Base-by-base conservation (phyloP, 1,140 invertebrate genomes). In the Aphaenogaster rudis region DNA sequence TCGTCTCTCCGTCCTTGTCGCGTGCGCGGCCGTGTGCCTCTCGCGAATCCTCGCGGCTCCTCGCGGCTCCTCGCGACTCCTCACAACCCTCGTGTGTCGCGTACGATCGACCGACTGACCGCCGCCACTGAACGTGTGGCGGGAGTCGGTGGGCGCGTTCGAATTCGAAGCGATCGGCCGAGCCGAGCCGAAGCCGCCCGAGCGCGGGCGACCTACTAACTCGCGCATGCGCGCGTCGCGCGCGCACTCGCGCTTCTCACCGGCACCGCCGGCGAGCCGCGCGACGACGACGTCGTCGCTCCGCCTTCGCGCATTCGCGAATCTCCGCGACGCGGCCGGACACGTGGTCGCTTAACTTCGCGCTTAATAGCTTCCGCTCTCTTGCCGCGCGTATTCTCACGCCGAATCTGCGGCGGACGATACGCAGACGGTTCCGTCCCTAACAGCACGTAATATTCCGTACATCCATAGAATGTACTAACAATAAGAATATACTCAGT, bases 21-120 rank as follows among this genome's bases (percentile, higher is more conserved):
- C 77, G 86, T 87, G 86, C 64, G 80, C 85, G 42, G 36, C 21
- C 69, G 39, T 76, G 66, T 67, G 57, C 82, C 88, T 89, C 78
- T 84, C 80, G 69, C 80, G 80, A 74, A 71, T 66, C 11, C 59
- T 48, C 76, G 76, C 76, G 76, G 57, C 54, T 78, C 57, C 84
- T 78, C 81, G 69, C 88, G 64, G 45, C 21, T 76, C 21, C 64
- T 89, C 78, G 64, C 88, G 64, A 39, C 21, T 76, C 21, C 64
- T 89, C 78, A 57, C 79, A 79, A 76, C 66, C 66, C 81, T 84
- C 88, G 89, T 89, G 28, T 57, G 86, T 71, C 88, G 89, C 88
- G 88, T 90, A 87, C 90, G 77, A 90, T 84, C 88, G 86, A 91
- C 88, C 90, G 88, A 90, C 89, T 88, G 89, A 90, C 78, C 66